Percentiles rank a stretch among this genome's conserved stretches.
phyloP scores from a whole-genome alignment of 2,797 vertebrate genomes.

The Urocyon cinereoargenteus region DNA sequence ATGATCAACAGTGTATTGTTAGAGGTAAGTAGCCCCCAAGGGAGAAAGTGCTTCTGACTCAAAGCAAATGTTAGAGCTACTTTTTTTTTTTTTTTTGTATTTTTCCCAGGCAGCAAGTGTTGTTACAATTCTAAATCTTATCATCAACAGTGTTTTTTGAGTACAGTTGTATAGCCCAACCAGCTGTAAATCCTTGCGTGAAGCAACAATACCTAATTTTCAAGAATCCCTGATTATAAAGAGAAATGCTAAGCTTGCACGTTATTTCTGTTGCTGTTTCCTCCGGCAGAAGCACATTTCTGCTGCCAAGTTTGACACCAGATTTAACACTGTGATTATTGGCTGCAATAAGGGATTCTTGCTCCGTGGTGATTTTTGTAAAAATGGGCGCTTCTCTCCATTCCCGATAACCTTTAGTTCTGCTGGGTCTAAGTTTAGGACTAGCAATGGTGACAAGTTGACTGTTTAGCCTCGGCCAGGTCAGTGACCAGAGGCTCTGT shows the following conservation, averaged over 20 bases:
- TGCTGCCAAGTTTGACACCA: conserved; percentile 56
- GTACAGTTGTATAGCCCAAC: conserved; percentile 49
- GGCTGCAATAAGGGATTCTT: not conserved
- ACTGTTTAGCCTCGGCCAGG: not conserved
- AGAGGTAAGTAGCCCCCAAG: conserved; percentile 90
- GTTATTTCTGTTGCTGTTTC: conserved; percentile 65
- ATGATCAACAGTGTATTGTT: conserved; percentile 92
- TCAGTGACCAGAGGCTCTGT: not conserved
- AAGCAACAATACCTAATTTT: conserved; percentile 73
- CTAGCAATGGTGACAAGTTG: not conserved
- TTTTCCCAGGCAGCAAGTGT: conserved; percentile 48
- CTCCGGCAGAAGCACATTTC: conserved; percentile 48
- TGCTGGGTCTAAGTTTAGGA: not conserved
- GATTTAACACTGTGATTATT: conserved; percentile 59
- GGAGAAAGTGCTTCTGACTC: conserved; percentile 52
- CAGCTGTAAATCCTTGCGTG: conserved; percentile 70
- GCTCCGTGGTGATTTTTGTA: not conserved
- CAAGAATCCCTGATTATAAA: conserved; percentile 72
- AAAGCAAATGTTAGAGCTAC: conserved; percentile 21
- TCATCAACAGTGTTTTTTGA: conserved; percentile 9
- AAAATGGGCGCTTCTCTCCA: not conserved
- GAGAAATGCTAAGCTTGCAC: conserved; percentile 55
- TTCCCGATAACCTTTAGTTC: not conserved
- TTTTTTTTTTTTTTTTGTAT: not conserved
- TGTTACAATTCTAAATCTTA: conserved; percentile 60